phyloP scores from a whole-genome alignment of 2,888 invertebrate species.

The Sphaerophoria rueppellii region DNA sequence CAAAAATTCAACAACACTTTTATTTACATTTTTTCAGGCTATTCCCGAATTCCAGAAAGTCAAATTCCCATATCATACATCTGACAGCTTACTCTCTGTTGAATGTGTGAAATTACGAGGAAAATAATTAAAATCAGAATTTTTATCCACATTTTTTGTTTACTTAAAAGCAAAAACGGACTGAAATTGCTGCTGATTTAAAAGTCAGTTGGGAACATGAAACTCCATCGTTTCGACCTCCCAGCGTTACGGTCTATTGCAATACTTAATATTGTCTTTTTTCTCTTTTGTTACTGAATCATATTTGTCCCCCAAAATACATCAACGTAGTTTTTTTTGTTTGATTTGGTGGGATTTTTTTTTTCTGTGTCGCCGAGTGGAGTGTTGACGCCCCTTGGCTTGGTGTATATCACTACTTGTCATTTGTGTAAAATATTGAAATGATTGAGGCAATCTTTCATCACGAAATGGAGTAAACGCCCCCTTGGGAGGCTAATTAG shows the following conservation, averaged over 20 bases:
- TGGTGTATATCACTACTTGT: neutral
- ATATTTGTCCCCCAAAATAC: neutral
- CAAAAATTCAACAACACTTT: no score
- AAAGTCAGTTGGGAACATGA: slow-evolving; percentile 4
- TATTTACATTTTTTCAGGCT: neutral
- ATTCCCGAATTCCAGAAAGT: neutral
- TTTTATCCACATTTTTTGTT: neutral
- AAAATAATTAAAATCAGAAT: slow-evolving; percentile 35
- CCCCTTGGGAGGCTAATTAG: neutral
- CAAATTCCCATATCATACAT: slow-evolving; percentile 4
- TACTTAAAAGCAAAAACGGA: neutral
- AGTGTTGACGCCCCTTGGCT: slow-evolving; percentile 48
- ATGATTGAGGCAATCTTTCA: slow-evolving; percentile 48
- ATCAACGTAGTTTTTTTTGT: neutral
- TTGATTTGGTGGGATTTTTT: slow-evolving; percentile 46
- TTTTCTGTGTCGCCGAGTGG: neutral
- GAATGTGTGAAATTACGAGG: slow-evolving; percentile 29
- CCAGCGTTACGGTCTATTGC: slow-evolving; percentile 45
- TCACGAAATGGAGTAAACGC: slow-evolving; percentile 27
- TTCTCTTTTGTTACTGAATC: neutral
- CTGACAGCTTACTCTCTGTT: neutral
- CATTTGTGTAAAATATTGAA: slow-evolving; percentile 16
- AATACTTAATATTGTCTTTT: slow-evolving; percentile 2
- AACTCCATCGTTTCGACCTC: slow-evolving; percentile 29
- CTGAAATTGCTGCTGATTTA: neutral